These are phyloP conservation scores for Lepidocyrtinus sp. DNA, from an alignment of 2,888 invertebrate species.

Conservation along the genomic window DNA sequence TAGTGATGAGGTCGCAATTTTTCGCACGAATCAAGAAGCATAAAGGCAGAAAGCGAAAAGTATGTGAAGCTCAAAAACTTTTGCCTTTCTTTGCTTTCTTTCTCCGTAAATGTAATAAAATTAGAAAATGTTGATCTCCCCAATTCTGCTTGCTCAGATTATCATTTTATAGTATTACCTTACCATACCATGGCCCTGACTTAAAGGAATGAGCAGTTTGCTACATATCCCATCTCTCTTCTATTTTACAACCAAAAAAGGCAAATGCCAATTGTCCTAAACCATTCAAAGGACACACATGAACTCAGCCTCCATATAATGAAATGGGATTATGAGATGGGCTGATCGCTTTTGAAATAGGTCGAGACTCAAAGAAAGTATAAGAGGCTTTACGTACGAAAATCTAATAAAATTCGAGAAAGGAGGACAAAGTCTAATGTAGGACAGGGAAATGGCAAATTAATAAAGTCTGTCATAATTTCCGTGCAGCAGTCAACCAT, in stretches of 20 bases:
- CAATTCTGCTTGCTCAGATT: constrained; percentile 29
- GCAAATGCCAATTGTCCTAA: neutral
- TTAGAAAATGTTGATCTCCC: constrained; percentile 17
- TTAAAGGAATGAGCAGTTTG: too few relatives aligned
- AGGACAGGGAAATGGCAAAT: neutral
- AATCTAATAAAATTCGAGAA: neutral
- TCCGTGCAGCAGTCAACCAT: neutral
- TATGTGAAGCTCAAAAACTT: neutral
- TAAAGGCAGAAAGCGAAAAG: neutral
- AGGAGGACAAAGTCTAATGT: too few relatives aligned
- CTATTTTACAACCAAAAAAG: neutral
- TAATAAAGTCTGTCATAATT: neutral
- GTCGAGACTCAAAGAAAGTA: neutral
- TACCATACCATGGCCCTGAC: too few relatives aligned
- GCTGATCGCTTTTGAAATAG: neutral
- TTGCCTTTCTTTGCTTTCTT: neutral
- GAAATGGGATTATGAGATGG: neutral
- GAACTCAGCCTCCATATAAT: neutral
- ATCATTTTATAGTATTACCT: constrained; percentile 14
- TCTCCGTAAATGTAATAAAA: constrained; percentile 17
- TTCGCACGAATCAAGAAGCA: neutral
- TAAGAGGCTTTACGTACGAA: neutral
- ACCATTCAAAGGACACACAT: neutral
- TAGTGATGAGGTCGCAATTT: neutral
- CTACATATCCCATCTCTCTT: neutral